These are phyloP conservation scores for Elephantulus edwardii DNA, from an alignment of 2,113 vertebrate genomes.

Conservation along the genomic window DNA sequence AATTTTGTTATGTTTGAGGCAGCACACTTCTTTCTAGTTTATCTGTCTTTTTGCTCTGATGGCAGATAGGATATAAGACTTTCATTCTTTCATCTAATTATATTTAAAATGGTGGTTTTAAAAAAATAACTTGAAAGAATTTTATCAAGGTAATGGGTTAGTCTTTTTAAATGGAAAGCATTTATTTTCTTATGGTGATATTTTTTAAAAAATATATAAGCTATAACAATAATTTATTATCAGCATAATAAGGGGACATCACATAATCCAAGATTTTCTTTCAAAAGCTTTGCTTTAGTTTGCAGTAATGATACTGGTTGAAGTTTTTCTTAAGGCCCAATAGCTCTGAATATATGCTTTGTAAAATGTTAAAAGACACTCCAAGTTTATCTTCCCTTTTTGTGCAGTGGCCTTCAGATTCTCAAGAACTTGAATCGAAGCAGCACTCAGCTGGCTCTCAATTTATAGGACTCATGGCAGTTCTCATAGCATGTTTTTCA, in stretches of 20 bases:
- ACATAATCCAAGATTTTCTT: not conserved
- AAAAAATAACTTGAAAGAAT: conserved; percentile 1
- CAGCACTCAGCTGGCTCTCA: conserved; percentile 90
- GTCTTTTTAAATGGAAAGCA: not conserved
- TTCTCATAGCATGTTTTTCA: conserved; percentile 96
- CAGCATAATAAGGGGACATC: not conserved
- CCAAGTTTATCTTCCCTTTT: conserved; percentile 54
- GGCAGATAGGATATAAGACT: not conserved
- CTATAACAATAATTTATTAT: not conserved
- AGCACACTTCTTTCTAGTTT: not conserved
- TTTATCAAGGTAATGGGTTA: not conserved
- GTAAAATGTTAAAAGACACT: not conserved
- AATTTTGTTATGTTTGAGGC: not conserved
- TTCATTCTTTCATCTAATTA: not conserved
- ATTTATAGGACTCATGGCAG: conserved; percentile 92
- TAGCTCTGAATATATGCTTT: not conserved
- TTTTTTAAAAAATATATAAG: not conserved
- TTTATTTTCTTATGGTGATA: not conserved
- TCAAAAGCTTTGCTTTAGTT: not conserved
- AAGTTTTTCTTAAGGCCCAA: not conserved
- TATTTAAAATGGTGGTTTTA: not conserved
- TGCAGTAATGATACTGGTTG: not conserved
- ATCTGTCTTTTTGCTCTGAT: not conserved
- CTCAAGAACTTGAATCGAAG: conserved; percentile 82
- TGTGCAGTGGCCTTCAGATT: conserved; percentile 93